Conservation (phyloP, 2,797 vertebrate genomes). For the Poecilia gillii region DNA sequence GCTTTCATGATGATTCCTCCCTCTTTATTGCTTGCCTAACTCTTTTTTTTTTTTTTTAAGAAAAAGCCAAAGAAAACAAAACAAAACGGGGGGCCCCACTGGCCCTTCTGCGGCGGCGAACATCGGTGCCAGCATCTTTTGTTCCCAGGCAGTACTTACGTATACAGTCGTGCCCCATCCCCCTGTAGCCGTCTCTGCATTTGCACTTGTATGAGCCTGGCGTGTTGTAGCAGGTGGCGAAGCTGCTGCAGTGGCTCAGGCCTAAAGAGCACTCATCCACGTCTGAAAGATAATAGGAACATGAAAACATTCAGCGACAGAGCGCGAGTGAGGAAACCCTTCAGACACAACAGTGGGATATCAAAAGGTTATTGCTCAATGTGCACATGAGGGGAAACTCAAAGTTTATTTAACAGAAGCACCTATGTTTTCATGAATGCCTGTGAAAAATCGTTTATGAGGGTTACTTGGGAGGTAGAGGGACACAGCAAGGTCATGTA, state of each 20-base stretch:
- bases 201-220: constrained; percentile 96
- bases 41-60: constrained; percentile 23
- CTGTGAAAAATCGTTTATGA: constrained; percentile 23
- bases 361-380: constrained; percentile 57
- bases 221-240: constrained; percentile 92
- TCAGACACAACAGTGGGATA: constrained; percentile 39
- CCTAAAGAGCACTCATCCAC: constrained; percentile 91
- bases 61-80: constrained; percentile 41
- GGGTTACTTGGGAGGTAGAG: constrained; percentile 1
- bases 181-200: constrained; percentile 91
- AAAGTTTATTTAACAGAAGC: constrained; percentile 22
- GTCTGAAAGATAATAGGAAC: constrained; percentile 82
- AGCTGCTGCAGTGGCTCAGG: constrained; percentile 86
- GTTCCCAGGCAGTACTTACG: constrained; percentile 80
- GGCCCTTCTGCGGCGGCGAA: constrained; percentile 28
- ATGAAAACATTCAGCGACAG: constrained; percentile 38
- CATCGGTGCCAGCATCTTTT: constrained; percentile 27
- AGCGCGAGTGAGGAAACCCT: constrained; percentile 23
- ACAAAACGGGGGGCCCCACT: constrained; percentile 46
- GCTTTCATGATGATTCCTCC: constrained; percentile 36
- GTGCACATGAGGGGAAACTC: constrained; percentile 24
- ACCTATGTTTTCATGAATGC: constrained; percentile 18
- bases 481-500: constrained; percentile 1
- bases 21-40: constrained; percentile 22
- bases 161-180: constrained; percentile 88